Conservation (phyloP, 2,888 invertebrate species). For the Lasioglossum pauxillum region DNA sequence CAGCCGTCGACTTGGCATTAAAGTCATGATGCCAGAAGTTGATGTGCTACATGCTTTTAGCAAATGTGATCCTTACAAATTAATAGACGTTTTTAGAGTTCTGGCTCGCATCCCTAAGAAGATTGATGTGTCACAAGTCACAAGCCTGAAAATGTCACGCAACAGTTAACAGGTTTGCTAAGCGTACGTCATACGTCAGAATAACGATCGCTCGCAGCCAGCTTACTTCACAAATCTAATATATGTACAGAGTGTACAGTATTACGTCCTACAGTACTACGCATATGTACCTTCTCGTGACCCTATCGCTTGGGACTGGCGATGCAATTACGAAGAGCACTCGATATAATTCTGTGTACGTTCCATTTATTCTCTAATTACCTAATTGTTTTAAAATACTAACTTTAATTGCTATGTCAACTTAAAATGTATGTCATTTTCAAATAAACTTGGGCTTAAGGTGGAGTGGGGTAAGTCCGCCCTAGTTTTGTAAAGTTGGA, state of each 20-base stretch:
- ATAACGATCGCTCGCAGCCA: neutral
- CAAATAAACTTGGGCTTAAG: too few species aligned
- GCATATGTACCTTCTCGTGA: neutral
- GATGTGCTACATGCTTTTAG: neutral
- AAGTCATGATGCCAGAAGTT: neutral
- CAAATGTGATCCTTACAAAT: neutral
- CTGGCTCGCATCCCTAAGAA: neutral
- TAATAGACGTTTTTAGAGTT: neutral
- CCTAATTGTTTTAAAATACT: too few species aligned
- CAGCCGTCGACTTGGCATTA: neutral
- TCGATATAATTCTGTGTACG: neutral
- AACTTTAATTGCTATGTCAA: too few species aligned
- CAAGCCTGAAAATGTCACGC: neutral
- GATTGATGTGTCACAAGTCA: neutral
- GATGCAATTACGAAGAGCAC: neutral
- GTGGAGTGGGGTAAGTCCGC: too few species aligned
- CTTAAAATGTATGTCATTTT: too few species aligned
- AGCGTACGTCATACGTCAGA: neutral
- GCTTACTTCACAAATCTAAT: neutral
- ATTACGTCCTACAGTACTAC: neutral
- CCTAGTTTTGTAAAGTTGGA: too few species aligned
- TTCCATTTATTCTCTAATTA: neutral
- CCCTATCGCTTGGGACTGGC: neutral
- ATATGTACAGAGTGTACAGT: neutral
- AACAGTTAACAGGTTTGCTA: conserved; percentile 1